Evolutionary conservation across 2,888 invertebrate species (phyloP).

Genomic region (Brachypterus glaber): DNA sequence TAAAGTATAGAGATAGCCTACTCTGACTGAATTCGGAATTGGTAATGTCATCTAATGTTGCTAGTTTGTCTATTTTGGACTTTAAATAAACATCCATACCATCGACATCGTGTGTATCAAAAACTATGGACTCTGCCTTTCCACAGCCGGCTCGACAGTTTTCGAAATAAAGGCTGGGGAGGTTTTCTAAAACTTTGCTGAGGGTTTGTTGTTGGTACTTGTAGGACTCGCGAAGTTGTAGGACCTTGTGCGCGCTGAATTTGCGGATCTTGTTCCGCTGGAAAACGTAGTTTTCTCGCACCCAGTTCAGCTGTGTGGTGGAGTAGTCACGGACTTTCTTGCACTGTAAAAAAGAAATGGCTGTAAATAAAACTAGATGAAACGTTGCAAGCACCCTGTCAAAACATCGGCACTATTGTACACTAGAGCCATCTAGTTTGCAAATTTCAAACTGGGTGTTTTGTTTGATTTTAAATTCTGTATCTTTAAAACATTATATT

Average conservation of each 20-base stretch:
- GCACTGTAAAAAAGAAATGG: constrained; percentile 50
- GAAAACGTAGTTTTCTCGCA: constrained; percentile 90
- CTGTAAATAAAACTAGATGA: constrained; percentile 3
- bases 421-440: too few relatives aligned
- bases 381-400: too few relatives aligned
- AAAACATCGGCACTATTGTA: too few relatives aligned
- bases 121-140: constrained; percentile 63
- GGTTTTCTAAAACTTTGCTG: constrained; percentile 86
- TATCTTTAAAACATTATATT: too few relatives aligned
- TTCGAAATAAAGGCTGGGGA: constrained; percentile 84
- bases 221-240: constrained; percentile 83
- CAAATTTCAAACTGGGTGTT: too few relatives aligned
- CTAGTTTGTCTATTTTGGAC: constrained; percentile 53
- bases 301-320: constrained; percentile 82
- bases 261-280: constrained; percentile 90
- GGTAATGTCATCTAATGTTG: constrained; percentile 42
- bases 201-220: constrained; percentile 93
- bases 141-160: constrained; percentile 84
- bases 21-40: constrained; percentile 50
- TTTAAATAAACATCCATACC: constrained; percentile 59
- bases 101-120: constrained; percentile 55
- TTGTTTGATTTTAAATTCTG: too few relatives aligned
- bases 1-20: constrained; percentile 69
- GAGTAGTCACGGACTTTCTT: constrained; percentile 88
- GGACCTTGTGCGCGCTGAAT: constrained; percentile 86